Evolutionary conservation across 2,113 vertebrate species (phyloP), one percentile per base, ranked within the genome.

Genomic region (Sclerurus mexicanus): DNA sequence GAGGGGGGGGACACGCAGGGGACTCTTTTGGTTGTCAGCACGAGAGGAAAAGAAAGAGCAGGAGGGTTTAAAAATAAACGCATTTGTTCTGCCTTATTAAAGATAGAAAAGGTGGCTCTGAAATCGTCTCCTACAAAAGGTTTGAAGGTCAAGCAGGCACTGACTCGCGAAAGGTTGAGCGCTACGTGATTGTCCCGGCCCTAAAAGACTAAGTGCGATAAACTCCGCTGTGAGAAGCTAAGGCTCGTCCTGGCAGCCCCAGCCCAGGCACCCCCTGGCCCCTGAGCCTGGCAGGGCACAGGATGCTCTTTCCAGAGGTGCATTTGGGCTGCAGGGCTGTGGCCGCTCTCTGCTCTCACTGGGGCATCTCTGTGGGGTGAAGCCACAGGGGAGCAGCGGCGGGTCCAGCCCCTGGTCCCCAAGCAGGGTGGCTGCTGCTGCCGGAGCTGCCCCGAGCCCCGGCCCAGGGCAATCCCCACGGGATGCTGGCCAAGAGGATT

Each of bases 21-120:
- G 79, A 72, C 52, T 94, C 92, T 96, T 98, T 97, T 97, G 97
- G 97, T 97, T 96, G 96, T 89, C 87, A 98, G 98, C 97, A 89
- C 28, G 35, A 97, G 92, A 81, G 89, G 93, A 96, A 96, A 96
- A 92, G 93, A 88, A 88, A 94, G 92, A 95, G 72, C 90, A 89
- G 53, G 66, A 93, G 92, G 95, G 92, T 90, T 95, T 96, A 92
- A 96, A 97, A 97, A 97, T 56, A 79, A 90, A 95, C 13, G 3
- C 81, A 71, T 95, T 95, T 94, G 95, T 95, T 97, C 95, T 93
- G 95, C 96, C 97, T 98, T 97, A 97, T 93, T 97, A 96, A 95
- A 88, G 68, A 96, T 90, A 96, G 66, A 95, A 97, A 97, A 97
- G 92, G 94, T 95, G 83, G 92, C 87, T 96, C 44, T 59, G 96